phyloP scores from a whole-genome alignment of 1,140 invertebrate species.

The Plodia interpunctella region DNA sequence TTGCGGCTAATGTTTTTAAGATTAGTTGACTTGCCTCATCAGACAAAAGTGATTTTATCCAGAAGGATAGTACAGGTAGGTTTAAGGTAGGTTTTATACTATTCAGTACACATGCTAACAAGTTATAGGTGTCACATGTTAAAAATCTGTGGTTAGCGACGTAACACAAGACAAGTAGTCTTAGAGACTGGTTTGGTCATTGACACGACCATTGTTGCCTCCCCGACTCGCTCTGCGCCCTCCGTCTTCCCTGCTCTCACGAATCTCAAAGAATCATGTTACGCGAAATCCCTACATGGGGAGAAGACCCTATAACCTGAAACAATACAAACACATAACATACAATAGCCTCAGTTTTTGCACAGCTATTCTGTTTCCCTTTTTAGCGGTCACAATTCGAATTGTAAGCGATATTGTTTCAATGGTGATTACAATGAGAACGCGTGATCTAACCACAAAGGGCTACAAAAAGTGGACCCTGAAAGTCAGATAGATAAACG shows the following conservation, averaged over 20 bases:
- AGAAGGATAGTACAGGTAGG: no score
- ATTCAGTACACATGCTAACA: no score
- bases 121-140: neutral
- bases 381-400: neutral
- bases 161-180: neutral
- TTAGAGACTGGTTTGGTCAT: neutral
- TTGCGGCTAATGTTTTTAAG: no score
- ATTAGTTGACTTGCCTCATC: no score
- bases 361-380: slow-evolving; percentile 5
- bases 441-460: neutral
- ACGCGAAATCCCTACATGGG: slow-evolving; percentile 13
- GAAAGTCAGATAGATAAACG: no score
- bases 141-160: neutral
- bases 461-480: neutral
- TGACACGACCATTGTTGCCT: neutral
- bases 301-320: neutral
- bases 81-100: no score
- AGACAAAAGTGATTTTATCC: no score
- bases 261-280: slow-evolving; percentile 6
- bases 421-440: slow-evolving; percentile 2
- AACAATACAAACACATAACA: slow-evolving; percentile 1
- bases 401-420: neutral
- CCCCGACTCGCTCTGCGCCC: neutral
- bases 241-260: slow-evolving; percentile 1
- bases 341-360: slow-evolving; percentile 8